Evolutionary conservation across 2,113 vertebrate species (phyloP), one percentile per base, ranked within the genome.

Genomic region (Casuarius casuarius): DNA sequence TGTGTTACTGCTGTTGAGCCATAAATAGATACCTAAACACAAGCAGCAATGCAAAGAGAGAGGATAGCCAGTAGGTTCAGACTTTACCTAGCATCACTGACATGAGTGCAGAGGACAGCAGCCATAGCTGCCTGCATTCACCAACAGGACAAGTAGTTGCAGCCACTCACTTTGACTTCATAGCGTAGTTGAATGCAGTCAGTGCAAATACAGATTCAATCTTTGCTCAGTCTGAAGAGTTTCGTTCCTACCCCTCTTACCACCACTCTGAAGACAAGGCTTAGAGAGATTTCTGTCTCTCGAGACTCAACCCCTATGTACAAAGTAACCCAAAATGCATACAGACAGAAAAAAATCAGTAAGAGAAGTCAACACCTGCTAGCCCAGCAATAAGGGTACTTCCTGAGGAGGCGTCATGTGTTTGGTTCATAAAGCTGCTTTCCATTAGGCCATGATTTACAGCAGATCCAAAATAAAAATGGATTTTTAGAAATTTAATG

Each of bases 161-260:
- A 7, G 6, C 13, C 68, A 2, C 52, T 44, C 29, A 0, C 83
- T 5, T 40, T 90, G 78, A 6, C 77, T 16, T 56, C 56, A 3
- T 48, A 31, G 2, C 2, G 0, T 22, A 0, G 0, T 0, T 40
- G 48, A 5, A 8, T 26, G 52, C 31, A 28, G 46, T 16, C 63
- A 58, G 59, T 3, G 4, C 58, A 52, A 91, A n/a, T 40, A 33
- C 2, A 7, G 7, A 12, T 21, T 67, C n/a, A 28, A 0, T 19
- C 18, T 46, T 3, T 35, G 16, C 80, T 51, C 46, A 66, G 15
- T 77, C 51, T 82, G 56, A 87, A 8, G 33, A 56, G 31, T 59
- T 59, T 59, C 56, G 19, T 33, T 20, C 56, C 56, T 59, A 59
- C 17, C 56, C 56, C 26, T 59, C 31, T 59, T 33, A 33, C 65